Conservation (phyloP, 1,140 invertebrate species). For the Zaprionus ghesquierei region DNA sequence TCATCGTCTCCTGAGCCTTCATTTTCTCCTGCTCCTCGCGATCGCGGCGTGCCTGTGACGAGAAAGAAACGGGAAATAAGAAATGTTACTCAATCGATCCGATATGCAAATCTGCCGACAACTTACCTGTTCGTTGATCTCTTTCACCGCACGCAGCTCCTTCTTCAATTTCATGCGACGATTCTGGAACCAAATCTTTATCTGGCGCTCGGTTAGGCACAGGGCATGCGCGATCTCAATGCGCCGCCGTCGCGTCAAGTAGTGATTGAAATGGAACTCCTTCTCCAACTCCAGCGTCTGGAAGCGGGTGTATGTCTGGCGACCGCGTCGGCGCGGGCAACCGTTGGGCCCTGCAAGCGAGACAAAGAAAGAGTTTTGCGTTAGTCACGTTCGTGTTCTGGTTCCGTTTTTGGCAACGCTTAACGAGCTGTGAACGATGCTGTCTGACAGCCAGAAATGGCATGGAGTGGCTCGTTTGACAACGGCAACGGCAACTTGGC, state of each 20-base stretch:
- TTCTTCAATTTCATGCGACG: constrained; percentile 99
- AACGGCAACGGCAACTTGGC: background rate
- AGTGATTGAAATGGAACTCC: constrained; percentile 99
- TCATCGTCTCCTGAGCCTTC: constrained; percentile 94
- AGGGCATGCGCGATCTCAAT: constrained; percentile 98
- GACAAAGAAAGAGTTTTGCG: constrained; percentile 44
- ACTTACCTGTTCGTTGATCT: constrained; percentile 94
- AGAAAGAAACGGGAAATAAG: background rate
- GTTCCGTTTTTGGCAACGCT: constrained; percentile 46
- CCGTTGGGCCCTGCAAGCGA: constrained; percentile 94
- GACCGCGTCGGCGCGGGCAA: constrained; percentile 94
- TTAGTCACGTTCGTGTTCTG: constrained; percentile 47
- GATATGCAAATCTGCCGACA: constrained; percentile 8
- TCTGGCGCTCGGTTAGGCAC: constrained; percentile 97
- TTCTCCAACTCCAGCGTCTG: constrained; percentile 98
- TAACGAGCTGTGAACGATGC: constrained; percentile 73
- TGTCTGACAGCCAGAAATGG: constrained; percentile 51
- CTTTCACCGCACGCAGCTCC: constrained; percentile 94
- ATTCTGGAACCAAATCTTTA: constrained; percentile 99
- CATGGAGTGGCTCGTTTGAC: constrained; percentile 46
- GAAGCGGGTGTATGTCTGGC: constrained; percentile 98
- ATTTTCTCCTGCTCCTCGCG: constrained; percentile 95
- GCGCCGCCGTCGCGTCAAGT: constrained; percentile 95
- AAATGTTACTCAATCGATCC: background rate
- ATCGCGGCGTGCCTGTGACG: constrained; percentile 87